A percentile compares a stretch with the other conserved stretches of the same genome.
Conservation (phyloP, 1,140 invertebrate species). For the Nephila pilipes region DNA sequence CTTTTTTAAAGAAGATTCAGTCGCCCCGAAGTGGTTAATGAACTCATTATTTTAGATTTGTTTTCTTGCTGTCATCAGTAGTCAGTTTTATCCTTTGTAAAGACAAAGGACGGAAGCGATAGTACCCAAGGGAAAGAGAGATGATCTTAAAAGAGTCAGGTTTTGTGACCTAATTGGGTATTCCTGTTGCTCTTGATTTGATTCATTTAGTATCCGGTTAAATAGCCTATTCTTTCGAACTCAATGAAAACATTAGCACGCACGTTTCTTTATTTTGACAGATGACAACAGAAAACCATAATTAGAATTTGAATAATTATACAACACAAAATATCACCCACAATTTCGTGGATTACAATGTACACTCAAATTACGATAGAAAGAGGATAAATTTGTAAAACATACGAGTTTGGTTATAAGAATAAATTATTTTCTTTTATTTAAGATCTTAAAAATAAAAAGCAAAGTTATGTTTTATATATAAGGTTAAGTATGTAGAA, state of each 20-base stretch:
- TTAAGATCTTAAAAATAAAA: too few relatives aligned
- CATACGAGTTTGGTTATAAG: too few relatives aligned
- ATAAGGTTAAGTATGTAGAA: too few relatives aligned
- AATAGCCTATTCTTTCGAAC: background rate
- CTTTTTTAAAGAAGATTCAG: background rate
- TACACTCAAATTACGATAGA: too few relatives aligned
- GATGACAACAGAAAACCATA: too few relatives aligned
- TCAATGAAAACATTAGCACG: background rate
- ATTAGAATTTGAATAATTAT: too few relatives aligned
- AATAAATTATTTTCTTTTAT: too few relatives aligned
- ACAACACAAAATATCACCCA: too few relatives aligned
- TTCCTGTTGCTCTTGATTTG: conserved; percentile 18
- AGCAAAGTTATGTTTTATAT: too few relatives aligned
- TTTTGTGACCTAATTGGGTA: conserved; percentile 40
- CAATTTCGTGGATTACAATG: too few relatives aligned
- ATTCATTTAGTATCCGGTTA: background rate
- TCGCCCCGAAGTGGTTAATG: conserved; percentile 7
- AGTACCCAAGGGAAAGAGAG: background rate
- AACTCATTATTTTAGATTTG: background rate
- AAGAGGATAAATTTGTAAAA: too few relatives aligned
- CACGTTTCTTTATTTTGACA: background rate
- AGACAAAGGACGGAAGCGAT: conserved; percentile 21
- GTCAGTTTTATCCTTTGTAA: background rate
- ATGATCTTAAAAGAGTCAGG: conserved; percentile 11
- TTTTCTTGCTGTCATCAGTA: background rate